These are phyloP conservation scores for Scaptomyza tumidula DNA, from an alignment of 2,888 invertebrate species.

Conservation along the genomic window DNA sequence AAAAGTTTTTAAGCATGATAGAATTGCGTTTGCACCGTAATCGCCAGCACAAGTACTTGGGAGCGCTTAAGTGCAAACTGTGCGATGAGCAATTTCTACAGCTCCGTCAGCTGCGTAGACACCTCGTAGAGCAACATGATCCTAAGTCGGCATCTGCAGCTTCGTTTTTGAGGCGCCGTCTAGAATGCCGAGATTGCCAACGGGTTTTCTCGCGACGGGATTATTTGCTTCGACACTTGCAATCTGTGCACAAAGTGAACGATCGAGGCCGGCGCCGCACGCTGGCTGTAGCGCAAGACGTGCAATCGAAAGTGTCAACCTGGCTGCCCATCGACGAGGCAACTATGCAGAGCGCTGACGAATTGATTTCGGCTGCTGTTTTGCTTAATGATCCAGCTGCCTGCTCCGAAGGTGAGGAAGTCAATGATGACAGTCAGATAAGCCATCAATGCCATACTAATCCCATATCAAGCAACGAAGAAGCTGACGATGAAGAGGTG, in stretches of 20 bases:
- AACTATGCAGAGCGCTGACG: conserved; percentile 60
- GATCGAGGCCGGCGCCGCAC: conserved; percentile 7
- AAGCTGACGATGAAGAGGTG: conserved; percentile 58
- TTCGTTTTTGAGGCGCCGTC: conserved; percentile 40
- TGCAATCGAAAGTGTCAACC: background rate
- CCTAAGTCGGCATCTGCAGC: conserved; percentile 33
- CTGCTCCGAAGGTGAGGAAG: conserved; percentile 31
- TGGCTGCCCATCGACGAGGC: conserved; percentile 44
- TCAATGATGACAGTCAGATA: conserved; percentile 44
- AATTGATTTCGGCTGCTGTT: conserved; percentile 59
- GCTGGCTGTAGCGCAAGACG: conserved; percentile 14
- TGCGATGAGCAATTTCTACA: conserved; percentile 85
- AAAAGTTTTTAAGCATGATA: conserved; percentile 73
- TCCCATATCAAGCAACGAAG: conserved; percentile 81
- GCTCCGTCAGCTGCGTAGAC: conserved; percentile 84
- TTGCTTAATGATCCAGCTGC: conserved; percentile 42
- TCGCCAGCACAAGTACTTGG: conserved; percentile 57
- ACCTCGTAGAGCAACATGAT: conserved; percentile 75
- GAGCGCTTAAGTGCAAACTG: conserved; percentile 81
- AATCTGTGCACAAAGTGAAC: conserved; percentile 81
- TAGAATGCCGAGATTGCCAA: conserved; percentile 84
- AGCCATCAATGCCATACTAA: conserved; percentile 67
- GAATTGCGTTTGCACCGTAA: conserved; percentile 76
- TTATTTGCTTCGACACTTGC: conserved; percentile 85
- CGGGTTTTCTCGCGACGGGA: conserved; percentile 85